phyloP scores from a whole-genome alignment of 2,113 vertebrate genomes.

The Saguinus midas region DNA sequence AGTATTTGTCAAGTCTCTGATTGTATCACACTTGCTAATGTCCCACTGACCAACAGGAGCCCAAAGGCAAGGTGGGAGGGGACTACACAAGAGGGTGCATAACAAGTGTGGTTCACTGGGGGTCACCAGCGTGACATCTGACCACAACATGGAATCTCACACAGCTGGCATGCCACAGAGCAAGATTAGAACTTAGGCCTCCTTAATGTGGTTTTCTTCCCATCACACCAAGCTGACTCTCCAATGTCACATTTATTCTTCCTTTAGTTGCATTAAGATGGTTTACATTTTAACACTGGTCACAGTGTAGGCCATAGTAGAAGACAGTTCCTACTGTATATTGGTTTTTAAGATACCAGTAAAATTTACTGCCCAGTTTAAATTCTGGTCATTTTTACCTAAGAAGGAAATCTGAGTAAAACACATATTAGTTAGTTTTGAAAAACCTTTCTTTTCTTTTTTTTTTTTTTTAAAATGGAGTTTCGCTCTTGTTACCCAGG shows the following conservation, averaged over 20 bases:
- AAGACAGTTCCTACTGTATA: background rate
- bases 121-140: background rate
- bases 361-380: background rate
- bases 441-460: background rate
- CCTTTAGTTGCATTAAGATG: background rate
- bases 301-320: background rate
- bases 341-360: background rate
- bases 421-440: background rate
- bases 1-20: background rate
- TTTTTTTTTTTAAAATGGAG: too few species aligned
- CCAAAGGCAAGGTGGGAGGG: background rate
- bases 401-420: slow-evolving; percentile 14
- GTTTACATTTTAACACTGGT: background rate
- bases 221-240: background rate
- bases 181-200: background rate
- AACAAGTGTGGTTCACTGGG: background rate
- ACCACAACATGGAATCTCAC: too few species aligned
- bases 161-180: background rate
- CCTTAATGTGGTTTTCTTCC: background rate
- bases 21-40: background rate
- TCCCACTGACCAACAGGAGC: background rate
- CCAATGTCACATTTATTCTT: background rate
- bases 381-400: background rate
- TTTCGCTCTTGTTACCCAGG: too few species aligned
- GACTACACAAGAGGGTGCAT: background rate